phyloP scores from a whole-genome alignment of 2,113 vertebrate species.

The Tinamus guttatus region DNA sequence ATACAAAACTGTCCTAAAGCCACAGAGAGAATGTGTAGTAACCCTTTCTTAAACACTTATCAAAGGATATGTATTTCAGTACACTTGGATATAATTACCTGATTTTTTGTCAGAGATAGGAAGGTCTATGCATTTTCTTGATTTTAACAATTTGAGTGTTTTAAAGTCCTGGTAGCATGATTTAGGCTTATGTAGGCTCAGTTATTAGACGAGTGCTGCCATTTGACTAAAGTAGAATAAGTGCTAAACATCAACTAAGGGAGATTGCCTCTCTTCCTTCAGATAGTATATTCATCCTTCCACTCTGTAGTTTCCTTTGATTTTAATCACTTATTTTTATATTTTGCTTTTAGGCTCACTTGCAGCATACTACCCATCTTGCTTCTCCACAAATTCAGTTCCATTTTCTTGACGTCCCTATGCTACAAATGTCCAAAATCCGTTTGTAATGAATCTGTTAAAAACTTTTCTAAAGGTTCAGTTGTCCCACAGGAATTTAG shows the following conservation, averaged over 20 bases:
- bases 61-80: background rate
- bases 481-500: constrained; percentile 51
- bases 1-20: background rate
- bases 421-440: background rate
- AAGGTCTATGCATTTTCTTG: background rate
- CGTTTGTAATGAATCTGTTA: background rate
- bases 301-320: background rate
- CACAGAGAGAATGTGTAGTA: background rate
- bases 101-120: background rate
- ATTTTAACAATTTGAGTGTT: background rate
- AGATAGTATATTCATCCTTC: background rate
- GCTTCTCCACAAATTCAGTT: background rate
- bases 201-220: background rate
- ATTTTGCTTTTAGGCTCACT: background rate
- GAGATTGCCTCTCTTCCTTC: background rate
- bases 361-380: background rate
- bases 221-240: background rate
- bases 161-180: background rate
- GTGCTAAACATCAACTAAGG: background rate
- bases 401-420: background rate
- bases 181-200: background rate
- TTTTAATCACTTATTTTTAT: background rate
- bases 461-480: constrained; percentile 34
- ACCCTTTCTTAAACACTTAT: background rate
- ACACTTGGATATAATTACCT: background rate